phyloP scores from a whole-genome alignment of 2,113 vertebrate species.

The Maylandia zebra region DNA sequence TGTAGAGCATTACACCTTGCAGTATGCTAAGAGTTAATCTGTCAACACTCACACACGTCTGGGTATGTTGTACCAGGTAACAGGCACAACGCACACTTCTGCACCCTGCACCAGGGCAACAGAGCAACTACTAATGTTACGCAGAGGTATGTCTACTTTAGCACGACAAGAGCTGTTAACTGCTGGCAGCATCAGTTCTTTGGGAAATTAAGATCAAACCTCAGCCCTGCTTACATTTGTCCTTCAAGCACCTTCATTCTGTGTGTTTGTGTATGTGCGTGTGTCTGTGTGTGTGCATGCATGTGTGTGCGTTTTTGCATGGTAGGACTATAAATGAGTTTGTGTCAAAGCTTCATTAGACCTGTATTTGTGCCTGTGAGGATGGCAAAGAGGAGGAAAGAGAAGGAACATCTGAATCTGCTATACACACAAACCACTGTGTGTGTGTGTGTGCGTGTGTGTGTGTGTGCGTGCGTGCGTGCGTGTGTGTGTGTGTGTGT shows the following conservation, averaged over 20 bases:
- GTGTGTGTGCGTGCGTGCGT: neutral
- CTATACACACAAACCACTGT: neutral
- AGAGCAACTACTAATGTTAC: constrained; percentile 11
- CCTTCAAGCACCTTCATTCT: neutral
- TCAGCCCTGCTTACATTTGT: constrained; percentile 63
- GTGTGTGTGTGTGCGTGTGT: neutral
- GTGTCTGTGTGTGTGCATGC: neutral
- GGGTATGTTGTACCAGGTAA: neutral
- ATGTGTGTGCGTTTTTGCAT: neutral
- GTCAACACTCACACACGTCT: neutral
- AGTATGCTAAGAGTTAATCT: neutral
- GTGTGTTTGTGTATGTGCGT: neutral
- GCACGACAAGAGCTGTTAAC: constrained; percentile 77
- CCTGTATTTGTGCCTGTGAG: neutral
- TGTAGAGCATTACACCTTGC: neutral
- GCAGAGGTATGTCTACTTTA: constrained; percentile 64
- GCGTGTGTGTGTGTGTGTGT: neutral
- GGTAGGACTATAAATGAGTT: neutral
- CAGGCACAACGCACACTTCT: neutral
- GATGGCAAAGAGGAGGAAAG: neutral
- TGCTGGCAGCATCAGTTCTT: constrained; percentile 80
- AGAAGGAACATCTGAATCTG: neutral
- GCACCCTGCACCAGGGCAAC: neutral
- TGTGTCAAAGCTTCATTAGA: constrained; percentile 27
- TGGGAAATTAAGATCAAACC: constrained; percentile 71